phyloP scores from a whole-genome alignment of 2,888 invertebrate genomes.

The Drosophila acutilabella region DNA sequence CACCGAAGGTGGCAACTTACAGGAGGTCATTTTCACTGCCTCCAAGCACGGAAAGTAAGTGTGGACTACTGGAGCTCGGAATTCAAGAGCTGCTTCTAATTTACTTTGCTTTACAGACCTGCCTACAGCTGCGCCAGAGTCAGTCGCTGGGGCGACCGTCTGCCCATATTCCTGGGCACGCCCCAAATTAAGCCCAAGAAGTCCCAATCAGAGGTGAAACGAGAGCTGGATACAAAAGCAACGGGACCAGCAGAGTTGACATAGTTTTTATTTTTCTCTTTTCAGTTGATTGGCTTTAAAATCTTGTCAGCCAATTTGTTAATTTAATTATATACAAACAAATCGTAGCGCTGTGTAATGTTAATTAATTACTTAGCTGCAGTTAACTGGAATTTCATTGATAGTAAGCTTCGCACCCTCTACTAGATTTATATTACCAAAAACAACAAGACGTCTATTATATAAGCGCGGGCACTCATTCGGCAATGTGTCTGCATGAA shows the following conservation, averaged over 20 bases:
- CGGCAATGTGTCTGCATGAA: slow-evolving; percentile 26
- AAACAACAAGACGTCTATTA: slow-evolving; percentile 11
- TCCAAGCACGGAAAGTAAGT: slow-evolving; percentile 91
- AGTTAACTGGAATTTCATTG: slow-evolving; percentile 62
- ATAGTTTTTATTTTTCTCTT: slow-evolving; percentile 35
- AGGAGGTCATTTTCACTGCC: slow-evolving; percentile 91
- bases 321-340: slow-evolving; percentile 74
- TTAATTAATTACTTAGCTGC: slow-evolving; percentile 72
- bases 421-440: slow-evolving; percentile 45
- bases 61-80: neutral
- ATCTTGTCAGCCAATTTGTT: slow-evolving; percentile 51
- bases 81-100: neutral
- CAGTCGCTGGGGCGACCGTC: slow-evolving; percentile 92
- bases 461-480: neutral
- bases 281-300: slow-evolving; percentile 53
- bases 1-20: slow-evolving; percentile 89
- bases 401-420: slow-evolving; percentile 54
- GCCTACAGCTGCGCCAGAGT: slow-evolving; percentile 91
- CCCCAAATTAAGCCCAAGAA: slow-evolving; percentile 35
- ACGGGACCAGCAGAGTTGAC: slow-evolving; percentile 29
- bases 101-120: slow-evolving; percentile 84
- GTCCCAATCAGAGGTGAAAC: slow-evolving; percentile 12
- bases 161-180: slow-evolving; percentile 88
- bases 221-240: neutral
- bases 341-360: slow-evolving; percentile 56